phyloP scores from a whole-genome alignment of 2,113 vertebrate genomes.

The Progne subis region DNA sequence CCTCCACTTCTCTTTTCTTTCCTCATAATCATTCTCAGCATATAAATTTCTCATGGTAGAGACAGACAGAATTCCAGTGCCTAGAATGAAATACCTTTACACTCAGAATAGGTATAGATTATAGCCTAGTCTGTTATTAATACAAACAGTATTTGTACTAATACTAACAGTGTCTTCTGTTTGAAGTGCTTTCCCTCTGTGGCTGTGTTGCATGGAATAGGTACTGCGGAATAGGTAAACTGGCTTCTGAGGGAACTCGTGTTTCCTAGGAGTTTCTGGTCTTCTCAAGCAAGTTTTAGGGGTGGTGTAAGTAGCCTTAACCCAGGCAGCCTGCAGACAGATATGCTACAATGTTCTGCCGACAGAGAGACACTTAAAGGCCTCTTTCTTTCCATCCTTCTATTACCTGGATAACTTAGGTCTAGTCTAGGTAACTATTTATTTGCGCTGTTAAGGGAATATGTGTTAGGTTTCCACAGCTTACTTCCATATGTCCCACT shows the following conservation, averaged over 20 bases:
- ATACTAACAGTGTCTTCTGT: neutral
- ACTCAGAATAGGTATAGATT: neutral
- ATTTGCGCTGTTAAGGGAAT: neutral
- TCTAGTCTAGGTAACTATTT: neutral
- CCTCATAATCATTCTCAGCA: neutral
- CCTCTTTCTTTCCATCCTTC: neutral
- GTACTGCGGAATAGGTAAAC: neutral
- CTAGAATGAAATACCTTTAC: neutral
- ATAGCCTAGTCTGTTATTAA: neutral
- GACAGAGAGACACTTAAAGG: neutral
- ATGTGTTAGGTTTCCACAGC: neutral
- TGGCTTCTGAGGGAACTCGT: accelerated
- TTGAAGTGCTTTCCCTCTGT: neutral
- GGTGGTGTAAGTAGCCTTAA: neutral
- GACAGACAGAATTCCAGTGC: neutral
- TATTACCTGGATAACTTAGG: neutral
- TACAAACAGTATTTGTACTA: neutral
- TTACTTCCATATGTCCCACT: neutral
- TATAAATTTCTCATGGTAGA: neutral
- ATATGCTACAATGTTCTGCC: neutral
- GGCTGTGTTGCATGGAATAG: no score
- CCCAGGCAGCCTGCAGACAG: neutral
- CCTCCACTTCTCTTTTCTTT: neutral
- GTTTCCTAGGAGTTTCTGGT: neutral
- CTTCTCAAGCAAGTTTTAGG: neutral